Evolutionary conservation across 2,797 vertebrate genomes (phyloP), one percentile per base, ranked within the genome.

Genomic region (Danio kyathit): DNA sequence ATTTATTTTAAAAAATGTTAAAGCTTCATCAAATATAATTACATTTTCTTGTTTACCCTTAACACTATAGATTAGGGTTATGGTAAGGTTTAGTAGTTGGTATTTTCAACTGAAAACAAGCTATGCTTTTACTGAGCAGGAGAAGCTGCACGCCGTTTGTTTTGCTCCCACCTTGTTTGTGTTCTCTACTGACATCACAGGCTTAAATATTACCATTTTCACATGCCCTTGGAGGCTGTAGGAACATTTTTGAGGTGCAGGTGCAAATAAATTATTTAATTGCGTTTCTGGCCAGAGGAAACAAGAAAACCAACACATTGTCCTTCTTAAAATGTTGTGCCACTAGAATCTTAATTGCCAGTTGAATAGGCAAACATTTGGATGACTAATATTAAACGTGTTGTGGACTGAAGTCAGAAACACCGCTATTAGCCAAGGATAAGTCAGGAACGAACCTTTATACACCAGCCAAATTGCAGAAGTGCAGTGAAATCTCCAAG

Each of bases 401-500:
- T 70, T 21, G 64, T 65, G n/a, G 12, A 78, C 43, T 48, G 40
- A 67, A 57, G 52, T 67, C 14, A 79, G 70, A 61, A 52, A 11
- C 17, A 51, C 65, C 40, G 44, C 46, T 59, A 11, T 70, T 60
- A 60, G 11, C n/a, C 29, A 52, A 48, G 51, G 12, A 29, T 44
- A 51, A 71, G 46, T 11, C 40, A 51, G 12, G 29, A 29, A 65
- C 1, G 2, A 65, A 12, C n/a, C 29, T 76, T 65, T 76, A 54
- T 64, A 41, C 3, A 19, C 54, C 21, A 6, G 5, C 2, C 11
- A 59, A 40, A 49, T 59, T 48, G 11, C 16, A 3, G 8, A 46
- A 59, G 12, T 14, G 40, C 43, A 49, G 11, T 79, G n/a, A 70
- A 48, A 78, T 70, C 21, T 60, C 41, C 1, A 61, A 41, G 57